A percentile compares a stretch with the other conserved stretches of the same genome.
phyloP scores from a whole-genome alignment of 2,888 invertebrate species.

The Ceraclea dissimilis region DNA sequence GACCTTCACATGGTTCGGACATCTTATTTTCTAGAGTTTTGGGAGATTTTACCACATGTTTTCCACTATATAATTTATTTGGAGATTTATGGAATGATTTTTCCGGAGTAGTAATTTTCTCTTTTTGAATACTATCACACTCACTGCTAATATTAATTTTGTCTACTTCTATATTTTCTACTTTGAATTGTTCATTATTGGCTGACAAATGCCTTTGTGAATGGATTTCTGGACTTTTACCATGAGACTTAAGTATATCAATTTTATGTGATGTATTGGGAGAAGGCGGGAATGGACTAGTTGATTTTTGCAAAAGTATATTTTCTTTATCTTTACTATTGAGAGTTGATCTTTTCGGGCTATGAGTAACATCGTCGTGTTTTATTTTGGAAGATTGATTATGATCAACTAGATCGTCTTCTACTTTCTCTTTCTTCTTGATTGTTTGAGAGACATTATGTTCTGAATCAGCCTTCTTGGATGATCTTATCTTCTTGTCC shows the following conservation, averaged over 20 bases:
- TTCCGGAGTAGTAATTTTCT: slow-evolving; percentile 1
- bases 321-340: slow-evolving; percentile 22
- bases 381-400: neutral
- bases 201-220: neutral
- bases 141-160: neutral
- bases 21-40: slow-evolving; percentile 28
- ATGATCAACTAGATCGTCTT: neutral
- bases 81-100: slow-evolving; percentile 6
- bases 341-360: neutral
- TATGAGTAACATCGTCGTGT: neutral
- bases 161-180: slow-evolving; percentile 4
- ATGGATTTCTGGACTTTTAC: neutral
- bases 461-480: neutral
- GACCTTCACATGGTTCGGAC: slow-evolving; percentile 21
- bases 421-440: neutral
- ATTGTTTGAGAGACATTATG: neutral
- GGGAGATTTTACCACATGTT: slow-evolving; percentile 43
- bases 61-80: slow-evolving; percentile 9
- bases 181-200: neutral
- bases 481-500: slow-evolving; percentile 50
- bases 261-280: neutral
- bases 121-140: slow-evolving; percentile 1
- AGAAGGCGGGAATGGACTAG: slow-evolving; percentile 8
- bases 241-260: neutral
- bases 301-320: slow-evolving; percentile 13